Conservation (phyloP, 1,140 invertebrate species). For the Macrobrachium rosenbergii region DNA sequence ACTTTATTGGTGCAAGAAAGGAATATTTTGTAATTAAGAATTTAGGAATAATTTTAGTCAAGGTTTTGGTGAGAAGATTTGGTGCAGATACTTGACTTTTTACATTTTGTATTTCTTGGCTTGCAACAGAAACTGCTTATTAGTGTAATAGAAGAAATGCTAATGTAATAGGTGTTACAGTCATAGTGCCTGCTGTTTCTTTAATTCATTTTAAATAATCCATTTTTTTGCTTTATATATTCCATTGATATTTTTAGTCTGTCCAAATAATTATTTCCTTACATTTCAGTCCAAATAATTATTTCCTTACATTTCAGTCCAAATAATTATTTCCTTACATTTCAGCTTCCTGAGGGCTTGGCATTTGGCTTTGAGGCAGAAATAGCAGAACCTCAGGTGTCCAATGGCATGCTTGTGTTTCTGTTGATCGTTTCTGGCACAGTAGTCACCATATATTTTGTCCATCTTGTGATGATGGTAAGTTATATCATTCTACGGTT, state of each 20-base stretch:
- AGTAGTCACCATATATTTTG: slow-evolving; percentile 48
- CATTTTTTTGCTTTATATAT: background rate
- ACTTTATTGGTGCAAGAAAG: too few relatives aligned
- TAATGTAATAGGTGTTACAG: too few relatives aligned
- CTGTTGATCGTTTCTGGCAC: slow-evolving; percentile 37
- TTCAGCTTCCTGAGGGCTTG: slow-evolving; percentile 49
- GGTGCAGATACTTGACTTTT: too few relatives aligned
- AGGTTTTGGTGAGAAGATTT: too few relatives aligned
- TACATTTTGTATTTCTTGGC: too few relatives aligned
- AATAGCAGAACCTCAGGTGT: slow-evolving; percentile 47
- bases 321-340: background rate
- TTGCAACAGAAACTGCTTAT: too few relatives aligned
- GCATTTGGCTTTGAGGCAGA: slow-evolving; percentile 57
- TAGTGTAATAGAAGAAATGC: too few relatives aligned
- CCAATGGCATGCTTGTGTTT: slow-evolving; percentile 37
- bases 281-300: background rate
- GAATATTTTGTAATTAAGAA: too few relatives aligned
- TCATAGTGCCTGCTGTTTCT: too few relatives aligned
- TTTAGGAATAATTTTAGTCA: too few relatives aligned
- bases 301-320: slow-evolving; percentile 17
- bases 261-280: background rate
- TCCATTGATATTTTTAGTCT: background rate
- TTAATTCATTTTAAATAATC: too few relatives aligned
- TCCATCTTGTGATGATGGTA: slow-evolving; percentile 44
- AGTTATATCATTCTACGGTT: slow-evolving; percentile 2